phyloP scores from a whole-genome alignment of 2,113 vertebrate species.

The Suricata suricatta region DNA sequence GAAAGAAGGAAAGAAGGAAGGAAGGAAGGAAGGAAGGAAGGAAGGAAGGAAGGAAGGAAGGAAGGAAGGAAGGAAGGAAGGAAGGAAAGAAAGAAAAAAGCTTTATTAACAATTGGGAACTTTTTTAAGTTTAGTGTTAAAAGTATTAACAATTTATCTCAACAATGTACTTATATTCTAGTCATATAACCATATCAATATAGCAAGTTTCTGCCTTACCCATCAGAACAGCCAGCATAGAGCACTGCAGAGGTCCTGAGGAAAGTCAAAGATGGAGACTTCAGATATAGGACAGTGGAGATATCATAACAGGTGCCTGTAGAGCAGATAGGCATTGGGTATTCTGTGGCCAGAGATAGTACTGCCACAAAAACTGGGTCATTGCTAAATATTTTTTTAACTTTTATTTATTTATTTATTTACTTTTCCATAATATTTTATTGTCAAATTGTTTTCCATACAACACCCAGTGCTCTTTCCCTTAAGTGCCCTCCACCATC shows the following conservation, averaged over 20 bases:
- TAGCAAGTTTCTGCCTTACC: not conserved
- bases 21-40: too few species aligned
- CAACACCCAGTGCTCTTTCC: too few species aligned
- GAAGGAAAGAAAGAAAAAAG: too few species aligned
- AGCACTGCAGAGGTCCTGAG: not conserved
- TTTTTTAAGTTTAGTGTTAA: not conserved
- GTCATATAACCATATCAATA: not conserved
- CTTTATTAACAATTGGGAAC: not conserved
- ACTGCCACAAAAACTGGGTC: not conserved
- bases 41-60: too few species aligned
- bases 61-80: too few species aligned
- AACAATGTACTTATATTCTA: not conserved
- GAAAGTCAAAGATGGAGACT: too few species aligned
- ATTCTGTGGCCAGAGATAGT: not conserved
- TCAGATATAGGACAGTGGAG: not conserved
- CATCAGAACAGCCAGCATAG: not conserved
- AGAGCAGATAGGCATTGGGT: not conserved
- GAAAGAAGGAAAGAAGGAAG: too few species aligned
- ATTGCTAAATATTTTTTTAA: not conserved
- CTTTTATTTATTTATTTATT: too few species aligned
- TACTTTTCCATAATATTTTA: too few species aligned
- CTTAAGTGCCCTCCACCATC: too few species aligned
- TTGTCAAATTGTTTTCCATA: too few species aligned
- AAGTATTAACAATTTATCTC: not conserved
- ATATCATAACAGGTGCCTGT: not conserved